A percentile compares a stretch with the other conserved stretches of the same genome.
phyloP scores from a whole-genome alignment of 2,113 vertebrate species.

The Cottus gobio region DNA sequence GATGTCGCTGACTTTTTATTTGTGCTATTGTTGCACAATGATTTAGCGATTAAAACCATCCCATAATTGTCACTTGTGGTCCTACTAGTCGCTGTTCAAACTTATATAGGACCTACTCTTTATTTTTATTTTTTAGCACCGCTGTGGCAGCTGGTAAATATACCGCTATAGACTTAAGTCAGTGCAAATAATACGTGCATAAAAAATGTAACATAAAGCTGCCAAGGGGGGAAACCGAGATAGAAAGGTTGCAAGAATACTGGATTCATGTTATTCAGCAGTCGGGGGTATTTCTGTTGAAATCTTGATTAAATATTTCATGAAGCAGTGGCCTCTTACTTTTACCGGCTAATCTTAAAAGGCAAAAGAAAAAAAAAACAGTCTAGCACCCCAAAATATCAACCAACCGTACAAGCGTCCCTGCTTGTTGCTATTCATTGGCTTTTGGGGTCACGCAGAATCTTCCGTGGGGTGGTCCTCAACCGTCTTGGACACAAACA shows the following conservation, averaged over 20 bases:
- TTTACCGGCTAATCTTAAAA: slow-evolving; percentile 2
- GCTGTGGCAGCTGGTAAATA: not conserved
- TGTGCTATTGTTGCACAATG: not conserved
- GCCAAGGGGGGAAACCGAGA: not conserved
- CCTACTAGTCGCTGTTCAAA: not conserved
- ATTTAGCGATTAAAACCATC: not conserved
- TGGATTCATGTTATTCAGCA: not conserved
- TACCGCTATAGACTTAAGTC: not conserved
- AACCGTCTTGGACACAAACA: not conserved
- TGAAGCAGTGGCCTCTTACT: not conserved
- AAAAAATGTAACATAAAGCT: too few relatives aligned
- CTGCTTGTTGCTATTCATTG: slow-evolving; percentile 8
- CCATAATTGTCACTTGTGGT: not conserved
- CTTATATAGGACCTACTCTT: not conserved
- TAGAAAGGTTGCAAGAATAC: not conserved
- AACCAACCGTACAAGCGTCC: not conserved
- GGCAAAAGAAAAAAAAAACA: not conserved
- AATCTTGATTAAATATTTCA: slow-evolving; percentile 19
- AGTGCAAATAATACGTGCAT: not conserved
- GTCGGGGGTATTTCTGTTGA: slow-evolving; percentile 3
- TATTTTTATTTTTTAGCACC: not conserved
- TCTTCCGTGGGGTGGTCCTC: not conserved
- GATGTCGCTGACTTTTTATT: not conserved
- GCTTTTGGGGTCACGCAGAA: not conserved
- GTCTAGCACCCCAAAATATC: not conserved